phyloP scores from a whole-genome alignment of 2,113 vertebrate species.

The Sus scrofa region DNA sequence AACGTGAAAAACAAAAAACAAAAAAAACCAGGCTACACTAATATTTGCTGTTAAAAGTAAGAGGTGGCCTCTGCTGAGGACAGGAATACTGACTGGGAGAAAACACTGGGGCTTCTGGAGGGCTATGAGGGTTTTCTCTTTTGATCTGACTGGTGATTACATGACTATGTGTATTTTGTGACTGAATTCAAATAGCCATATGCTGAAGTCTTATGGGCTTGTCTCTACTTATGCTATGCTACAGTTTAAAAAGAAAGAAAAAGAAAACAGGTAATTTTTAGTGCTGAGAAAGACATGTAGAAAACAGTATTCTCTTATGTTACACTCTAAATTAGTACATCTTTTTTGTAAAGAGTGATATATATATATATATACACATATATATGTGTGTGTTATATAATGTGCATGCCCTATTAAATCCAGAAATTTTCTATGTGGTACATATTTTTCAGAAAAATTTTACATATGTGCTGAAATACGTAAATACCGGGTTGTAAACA shows the following conservation, averaged over 20 bases:
- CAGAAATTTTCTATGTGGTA: not conserved
- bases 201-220: not conserved
- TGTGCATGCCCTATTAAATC: not conserved
- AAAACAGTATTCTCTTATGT: not conserved
- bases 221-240: not conserved
- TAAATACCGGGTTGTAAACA: not conserved
- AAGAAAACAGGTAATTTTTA: not conserved
- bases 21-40: not conserved
- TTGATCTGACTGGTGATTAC: not conserved
- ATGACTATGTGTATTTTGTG: not conserved
- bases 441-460: not conserved
- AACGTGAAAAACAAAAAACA: too few species aligned
- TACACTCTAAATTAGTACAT: not conserved
- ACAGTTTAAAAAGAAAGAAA: not conserved
- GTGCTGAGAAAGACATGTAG: not conserved
- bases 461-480: not conserved
- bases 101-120: not conserved
- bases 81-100: not conserved
- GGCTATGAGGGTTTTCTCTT: not conserved
- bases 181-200: not conserved
- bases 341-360: not conserved
- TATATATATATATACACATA: too few species aligned
- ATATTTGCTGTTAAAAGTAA: not conserved
- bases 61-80: not conserved
- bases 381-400: too few species aligned